Conservation (phyloP, 2,797 vertebrate species). For the Garrulus glandarius region DNA sequence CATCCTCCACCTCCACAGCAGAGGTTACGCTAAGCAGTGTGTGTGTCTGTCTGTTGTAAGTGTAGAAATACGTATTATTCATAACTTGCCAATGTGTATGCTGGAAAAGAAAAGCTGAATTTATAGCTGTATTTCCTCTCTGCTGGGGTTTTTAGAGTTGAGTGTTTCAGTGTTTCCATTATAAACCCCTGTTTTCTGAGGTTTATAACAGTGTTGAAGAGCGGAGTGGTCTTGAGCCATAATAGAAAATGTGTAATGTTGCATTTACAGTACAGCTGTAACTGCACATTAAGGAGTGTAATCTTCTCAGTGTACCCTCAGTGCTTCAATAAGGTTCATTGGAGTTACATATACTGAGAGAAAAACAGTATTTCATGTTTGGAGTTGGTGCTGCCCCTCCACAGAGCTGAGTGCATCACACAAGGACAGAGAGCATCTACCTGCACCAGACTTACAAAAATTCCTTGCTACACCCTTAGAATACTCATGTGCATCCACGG, state of each 20-base stretch:
- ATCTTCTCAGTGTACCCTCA: conserved; percentile 27
- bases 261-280: conserved; percentile 45
- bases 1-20: background rate
- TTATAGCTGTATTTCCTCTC: conserved; percentile 34
- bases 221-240: background rate
- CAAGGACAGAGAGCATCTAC: background rate
- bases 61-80: conserved; percentile 34
- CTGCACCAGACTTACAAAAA: background rate
- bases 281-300: conserved; percentile 30
- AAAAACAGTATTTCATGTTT: background rate
- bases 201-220: conserved; percentile 51
- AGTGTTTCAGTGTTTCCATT: conserved; percentile 37
- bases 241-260: conserved; percentile 15
- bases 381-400: background rate
- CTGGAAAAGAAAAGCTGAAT: conserved; percentile 47
- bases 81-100: conserved; percentile 7
- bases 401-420: background rate
- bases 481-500: accelerated
- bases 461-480: background rate
- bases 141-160: background rate
- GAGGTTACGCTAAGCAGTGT: conserved; percentile 18
- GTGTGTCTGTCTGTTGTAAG: background rate
- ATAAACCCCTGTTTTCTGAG: conserved; percentile 43
- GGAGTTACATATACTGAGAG: background rate
- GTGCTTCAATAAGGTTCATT: conserved; percentile 43